Evolutionary conservation across 2,797 vertebrate genomes (phyloP).

Genomic region (Centropyge bicolor): DNA sequence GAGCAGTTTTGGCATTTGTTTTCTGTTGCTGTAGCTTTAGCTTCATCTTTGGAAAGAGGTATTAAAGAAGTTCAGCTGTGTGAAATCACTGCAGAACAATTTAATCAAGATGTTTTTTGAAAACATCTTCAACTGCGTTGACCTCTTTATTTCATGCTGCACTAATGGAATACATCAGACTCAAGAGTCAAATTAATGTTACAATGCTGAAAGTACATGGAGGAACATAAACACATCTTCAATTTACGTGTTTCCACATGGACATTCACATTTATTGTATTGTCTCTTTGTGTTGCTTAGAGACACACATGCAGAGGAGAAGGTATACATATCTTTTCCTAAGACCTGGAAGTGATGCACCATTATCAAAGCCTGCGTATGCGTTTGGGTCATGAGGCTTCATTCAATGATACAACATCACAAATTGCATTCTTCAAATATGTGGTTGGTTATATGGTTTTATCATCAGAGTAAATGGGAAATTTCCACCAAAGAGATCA

Average conservation of each 20-base stretch:
- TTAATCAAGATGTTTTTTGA: background rate
- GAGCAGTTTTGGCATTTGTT: background rate
- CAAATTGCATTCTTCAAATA: background rate
- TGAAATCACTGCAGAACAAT: background rate
- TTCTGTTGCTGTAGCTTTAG: background rate
- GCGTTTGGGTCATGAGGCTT: background rate
- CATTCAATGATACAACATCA: background rate
- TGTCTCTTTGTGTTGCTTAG: background rate
- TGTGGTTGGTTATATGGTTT: too few relatives aligned
- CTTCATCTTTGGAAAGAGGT: background rate
- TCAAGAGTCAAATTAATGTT: background rate
- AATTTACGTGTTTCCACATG: background rate
- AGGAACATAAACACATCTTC: background rate
- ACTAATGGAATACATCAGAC: background rate
- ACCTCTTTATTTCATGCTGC: conserved; percentile 7
- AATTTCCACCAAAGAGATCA: too few relatives aligned
- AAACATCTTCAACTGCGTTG: background rate
- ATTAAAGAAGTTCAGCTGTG: background rate
- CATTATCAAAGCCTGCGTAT: background rate
- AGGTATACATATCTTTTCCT: background rate
- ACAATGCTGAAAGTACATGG: background rate
- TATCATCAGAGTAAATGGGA: too few relatives aligned
- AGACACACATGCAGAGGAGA: background rate
- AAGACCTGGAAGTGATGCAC: background rate
- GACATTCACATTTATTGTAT: background rate